phyloP scores from a whole-genome alignment of 2,888 invertebrate genomes.

The Antheraea assamensis region DNA sequence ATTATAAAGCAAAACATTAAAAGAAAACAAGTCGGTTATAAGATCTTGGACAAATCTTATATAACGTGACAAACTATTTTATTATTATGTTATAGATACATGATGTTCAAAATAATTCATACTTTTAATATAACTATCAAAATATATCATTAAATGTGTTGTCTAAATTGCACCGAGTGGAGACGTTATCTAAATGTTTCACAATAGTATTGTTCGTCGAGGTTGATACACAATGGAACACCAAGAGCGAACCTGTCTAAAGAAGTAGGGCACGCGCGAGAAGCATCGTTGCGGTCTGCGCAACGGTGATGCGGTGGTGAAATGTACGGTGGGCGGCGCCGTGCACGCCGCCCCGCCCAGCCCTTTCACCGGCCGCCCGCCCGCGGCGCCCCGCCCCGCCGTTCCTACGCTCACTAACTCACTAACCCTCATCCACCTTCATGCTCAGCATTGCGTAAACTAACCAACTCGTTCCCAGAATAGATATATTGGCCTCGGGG shows the following conservation, averaged over 20 bases:
- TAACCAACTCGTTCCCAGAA: constrained; percentile 28
- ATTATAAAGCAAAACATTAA: background rate
- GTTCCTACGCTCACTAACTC: constrained; percentile 52
- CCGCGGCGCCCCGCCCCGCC: constrained; percentile 64
- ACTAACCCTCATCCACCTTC: constrained; percentile 67
- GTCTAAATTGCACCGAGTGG: constrained; percentile 57
- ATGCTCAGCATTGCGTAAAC: constrained; percentile 64
- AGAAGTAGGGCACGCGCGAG: constrained; percentile 72
- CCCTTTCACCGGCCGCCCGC: constrained; percentile 77
- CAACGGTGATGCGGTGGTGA: constrained; percentile 64
- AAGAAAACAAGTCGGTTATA: background rate
- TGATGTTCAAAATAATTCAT: constrained; percentile 27
- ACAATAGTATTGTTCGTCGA: constrained; percentile 74
- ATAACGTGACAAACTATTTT: background rate
- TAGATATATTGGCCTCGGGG: constrained; percentile 19
- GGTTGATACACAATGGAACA: constrained; percentile 76
- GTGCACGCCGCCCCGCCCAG: constrained; percentile 77
- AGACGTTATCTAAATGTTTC: constrained; percentile 75
- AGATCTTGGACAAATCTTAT: background rate
- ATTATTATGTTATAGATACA: background rate
- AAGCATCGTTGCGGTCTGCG: constrained; percentile 49
- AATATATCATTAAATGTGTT: constrained; percentile 29
- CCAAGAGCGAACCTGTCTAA: constrained; percentile 72
- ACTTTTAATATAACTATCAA: constrained; percentile 29
- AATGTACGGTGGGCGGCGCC: constrained; percentile 74